These are phyloP conservation scores for Leptopilina clavipes DNA, from an alignment of 1,140 invertebrate species.

Conservation along the genomic window DNA sequence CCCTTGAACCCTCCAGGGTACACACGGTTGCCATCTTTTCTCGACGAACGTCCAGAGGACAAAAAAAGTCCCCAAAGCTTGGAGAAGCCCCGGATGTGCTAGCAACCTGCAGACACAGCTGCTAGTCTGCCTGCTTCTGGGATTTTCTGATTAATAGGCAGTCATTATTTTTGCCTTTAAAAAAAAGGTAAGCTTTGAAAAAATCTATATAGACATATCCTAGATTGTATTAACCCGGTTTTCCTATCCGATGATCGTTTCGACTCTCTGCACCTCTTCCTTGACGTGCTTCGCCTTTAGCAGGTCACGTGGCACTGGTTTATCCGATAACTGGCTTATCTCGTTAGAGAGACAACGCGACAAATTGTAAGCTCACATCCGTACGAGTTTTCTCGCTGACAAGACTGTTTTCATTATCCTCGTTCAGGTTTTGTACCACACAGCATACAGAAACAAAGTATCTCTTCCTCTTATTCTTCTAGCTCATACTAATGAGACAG, in stretches of 20 bases:
- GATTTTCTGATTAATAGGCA: constrained; percentile 38
- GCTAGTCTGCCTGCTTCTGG: background rate
- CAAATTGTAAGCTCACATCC: constrained; percentile 13
- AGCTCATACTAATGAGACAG: constrained; percentile 14
- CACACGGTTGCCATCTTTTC: constrained; percentile 32
- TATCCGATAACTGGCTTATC: constrained; percentile 21
- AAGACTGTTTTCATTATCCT: constrained; percentile 16
- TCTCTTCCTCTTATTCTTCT: background rate
- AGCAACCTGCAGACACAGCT: constrained; percentile 32
- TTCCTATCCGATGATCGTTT: constrained; percentile 22
- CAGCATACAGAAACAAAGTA: background rate
- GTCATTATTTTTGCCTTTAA: constrained; percentile 37
- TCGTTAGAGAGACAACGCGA: constrained; percentile 28
- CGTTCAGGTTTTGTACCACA: constrained; percentile 6
- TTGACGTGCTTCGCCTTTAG: constrained; percentile 19
- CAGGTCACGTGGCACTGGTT: constrained; percentile 26
- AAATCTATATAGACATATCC: too few relatives aligned
- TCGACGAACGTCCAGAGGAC: constrained; percentile 34
- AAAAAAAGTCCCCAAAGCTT: constrained; percentile 29
- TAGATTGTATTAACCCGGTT: background rate
- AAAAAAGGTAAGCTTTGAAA: background rate
- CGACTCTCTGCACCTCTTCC: constrained; percentile 1
- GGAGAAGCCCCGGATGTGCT: background rate
- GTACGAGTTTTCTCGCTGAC: constrained; percentile 12
- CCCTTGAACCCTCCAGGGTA: constrained; percentile 26